Base-by-base conservation (phyloP, 2,888 invertebrate species). In the Acronicta aceris region DNA sequence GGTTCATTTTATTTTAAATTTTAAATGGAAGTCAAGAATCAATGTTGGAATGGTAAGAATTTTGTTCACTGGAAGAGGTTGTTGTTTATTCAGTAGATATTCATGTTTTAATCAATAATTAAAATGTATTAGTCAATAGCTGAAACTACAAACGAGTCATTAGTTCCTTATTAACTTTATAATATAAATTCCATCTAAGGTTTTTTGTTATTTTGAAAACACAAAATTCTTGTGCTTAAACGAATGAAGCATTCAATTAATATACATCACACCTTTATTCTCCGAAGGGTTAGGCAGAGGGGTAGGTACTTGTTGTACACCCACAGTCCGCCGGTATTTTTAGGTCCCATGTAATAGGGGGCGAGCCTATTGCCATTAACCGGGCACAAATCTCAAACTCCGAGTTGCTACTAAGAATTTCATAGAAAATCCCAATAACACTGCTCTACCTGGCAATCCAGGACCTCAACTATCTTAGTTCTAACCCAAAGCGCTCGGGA, bases 101-200 rank as follows among this genome's bases (percentile, higher is more conserved):
- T 74, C 75, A 69, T 74, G 74, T 65, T 74, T 72, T 64, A 71
- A 52, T 65, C 59, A 75, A 81, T 73, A 81, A 84, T 87, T 83
- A 83, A 86, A 85, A 87, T 87, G 81, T 82, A 85, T 83, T 81
- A 82, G 81, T 55, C 50, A 62, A 79, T 81, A 79, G 79, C 67
- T 78, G 72, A 78, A 76, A 67, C 49, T 68, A 55, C 50, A 66
- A 68, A 68, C 66, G 70, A 71, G 65, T 61, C 68, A 57, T 78
- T 65, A 55, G 61, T 59, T 64, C 59, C 59, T 76, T 62, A 59
- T 77, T 71, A 71, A 77, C 55, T 63, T 79, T 74, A 64, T 67
- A 63, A 51, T 48, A 57, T 53, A 56, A 51, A 60, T 67, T 48
- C 59, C 48, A 51, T 42, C 6, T 56, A 40, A 45, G n/a, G 16